Conservation (phyloP, 1,140 invertebrate genomes). For the Micrasema minimum region DNA sequence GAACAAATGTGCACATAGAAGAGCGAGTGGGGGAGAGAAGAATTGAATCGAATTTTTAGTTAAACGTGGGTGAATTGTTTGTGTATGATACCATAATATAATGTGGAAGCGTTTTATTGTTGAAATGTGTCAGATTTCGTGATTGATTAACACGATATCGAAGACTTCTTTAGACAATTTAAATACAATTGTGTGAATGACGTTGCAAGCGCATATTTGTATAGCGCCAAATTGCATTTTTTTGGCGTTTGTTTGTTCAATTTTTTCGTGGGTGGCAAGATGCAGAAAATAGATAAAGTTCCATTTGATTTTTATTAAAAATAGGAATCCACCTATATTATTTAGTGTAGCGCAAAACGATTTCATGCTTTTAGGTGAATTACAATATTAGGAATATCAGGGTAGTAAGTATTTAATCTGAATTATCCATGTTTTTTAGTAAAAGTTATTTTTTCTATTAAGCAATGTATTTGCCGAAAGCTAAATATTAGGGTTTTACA, state of each 20-base stretch:
- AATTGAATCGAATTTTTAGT: slow-evolving; percentile 20
- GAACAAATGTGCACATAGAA: neutral
- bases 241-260: slow-evolving; percentile 2
- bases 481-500: too few species aligned
- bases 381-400: too few species aligned
- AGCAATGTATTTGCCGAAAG: too few species aligned
- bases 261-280: slow-evolving; percentile 8
- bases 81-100: slow-evolving; percentile 20
- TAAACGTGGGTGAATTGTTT: slow-evolving; percentile 36
- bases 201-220: slow-evolving; percentile 35
- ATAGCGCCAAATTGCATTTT: slow-evolving; percentile 31
- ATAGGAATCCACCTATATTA: too few species aligned
- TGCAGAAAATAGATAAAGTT: neutral
- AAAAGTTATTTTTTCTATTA: too few species aligned
- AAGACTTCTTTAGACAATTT: slow-evolving; percentile 31
- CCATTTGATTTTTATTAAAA: too few species aligned
- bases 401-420: too few species aligned
- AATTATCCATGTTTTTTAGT: too few species aligned
- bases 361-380: too few species aligned
- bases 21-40: neutral
- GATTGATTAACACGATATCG: slow-evolving; percentile 35
- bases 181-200: slow-evolving; percentile 36
- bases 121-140: slow-evolving; percentile 14
- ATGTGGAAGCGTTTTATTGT: slow-evolving; percentile 31
- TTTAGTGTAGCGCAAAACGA: too few species aligned